Base-by-base conservation (phyloP, 1,140 invertebrate species). In the Pygmarrhopalites habei region DNA sequence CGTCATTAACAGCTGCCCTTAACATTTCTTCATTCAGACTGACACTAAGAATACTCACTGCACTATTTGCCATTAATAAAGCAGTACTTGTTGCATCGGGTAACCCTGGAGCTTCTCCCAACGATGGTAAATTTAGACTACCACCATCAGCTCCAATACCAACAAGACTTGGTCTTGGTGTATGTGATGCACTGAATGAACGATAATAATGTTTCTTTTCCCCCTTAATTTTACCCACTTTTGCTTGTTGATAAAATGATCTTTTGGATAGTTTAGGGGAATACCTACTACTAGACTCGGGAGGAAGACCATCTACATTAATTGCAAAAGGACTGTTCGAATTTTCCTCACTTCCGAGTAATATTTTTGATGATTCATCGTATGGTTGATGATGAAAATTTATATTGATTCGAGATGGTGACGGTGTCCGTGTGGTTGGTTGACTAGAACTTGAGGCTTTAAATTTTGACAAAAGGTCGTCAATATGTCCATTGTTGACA, bases 41-140 rank as follows among this genome's bases (percentile, higher is more conserved):
- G n/a, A 79, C 70, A 64, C 73, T 77, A 21, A 74, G 72, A 5
- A 79, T 76, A 74, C 89, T 89, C 1, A 93, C 88, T n/a, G 88
- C 86, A 72, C 89, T 92, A 72, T 95, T 92, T 1, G 89, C 89
- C 74, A 93, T 89, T 35, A 92, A 85, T 1, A 88, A 85, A 19
- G 86, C 86, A 1, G 84, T 79, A 28, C 83, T 79, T 66, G 60
- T 61, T 66, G 60, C 63, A 47, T 61, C 64, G 26, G 64, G 58
- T 25, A 47, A 41, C 15, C 29, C 64, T 52, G 56, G 63, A 63
- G 65, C 47, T 58, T 65, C 53, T 59, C 60, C 56, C 60, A 72
- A 58, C 10, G 56, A 63, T 83, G 76, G 56, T 49, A 67, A 46
- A 35, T 53, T 7, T 49, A 67, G 51, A 35, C 57, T 7, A 14